phyloP scores from a whole-genome alignment of 2,113 vertebrate species.

The Hippoglossus stenolepis region DNA sequence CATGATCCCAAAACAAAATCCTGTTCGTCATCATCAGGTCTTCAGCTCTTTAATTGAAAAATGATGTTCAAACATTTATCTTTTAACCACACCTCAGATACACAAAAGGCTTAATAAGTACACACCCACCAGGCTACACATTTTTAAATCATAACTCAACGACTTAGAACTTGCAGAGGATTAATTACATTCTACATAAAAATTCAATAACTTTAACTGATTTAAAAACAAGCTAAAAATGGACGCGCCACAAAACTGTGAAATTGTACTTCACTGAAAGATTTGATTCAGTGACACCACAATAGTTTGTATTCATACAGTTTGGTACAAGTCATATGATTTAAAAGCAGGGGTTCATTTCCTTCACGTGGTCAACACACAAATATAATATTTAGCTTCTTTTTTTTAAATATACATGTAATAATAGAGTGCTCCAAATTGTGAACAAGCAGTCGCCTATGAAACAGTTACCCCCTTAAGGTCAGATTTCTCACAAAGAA shows the following conservation, averaged over 20 bases:
- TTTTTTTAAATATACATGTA: not conserved
- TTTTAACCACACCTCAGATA: conserved; percentile 27
- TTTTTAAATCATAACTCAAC: not conserved
- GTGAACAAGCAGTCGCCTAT: conserved; percentile 3
- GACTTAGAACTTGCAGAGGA: not conserved
- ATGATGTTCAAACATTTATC: conserved; percentile 33
- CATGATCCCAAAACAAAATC: conserved; percentile 30
- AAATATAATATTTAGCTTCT: not conserved
- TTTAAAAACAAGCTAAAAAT: not conserved
- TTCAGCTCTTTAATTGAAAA: conserved; percentile 59
- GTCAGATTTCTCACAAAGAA: not conserved
- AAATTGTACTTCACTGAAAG: not conserved
- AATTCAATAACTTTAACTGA: not conserved
- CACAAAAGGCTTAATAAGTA: not conserved
- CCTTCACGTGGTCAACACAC: not conserved
- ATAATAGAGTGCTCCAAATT: not conserved
- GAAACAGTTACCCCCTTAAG: not conserved
- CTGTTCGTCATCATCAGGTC: not conserved
- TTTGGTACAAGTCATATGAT: conserved; percentile 18
- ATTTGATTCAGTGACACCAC: not conserved
- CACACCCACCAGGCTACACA: not conserved
- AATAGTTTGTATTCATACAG: conserved; percentile 12
- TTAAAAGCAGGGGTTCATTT: not conserved
- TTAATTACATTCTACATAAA: conserved; percentile 18
- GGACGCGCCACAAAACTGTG: not conserved